A percentile compares a stretch with the other conserved stretches of the same genome.
These are phyloP conservation scores for Galaxea fascicularis DNA, from an alignment of 92 coral and sea anemone species.

Conservation along the genomic window DNA sequence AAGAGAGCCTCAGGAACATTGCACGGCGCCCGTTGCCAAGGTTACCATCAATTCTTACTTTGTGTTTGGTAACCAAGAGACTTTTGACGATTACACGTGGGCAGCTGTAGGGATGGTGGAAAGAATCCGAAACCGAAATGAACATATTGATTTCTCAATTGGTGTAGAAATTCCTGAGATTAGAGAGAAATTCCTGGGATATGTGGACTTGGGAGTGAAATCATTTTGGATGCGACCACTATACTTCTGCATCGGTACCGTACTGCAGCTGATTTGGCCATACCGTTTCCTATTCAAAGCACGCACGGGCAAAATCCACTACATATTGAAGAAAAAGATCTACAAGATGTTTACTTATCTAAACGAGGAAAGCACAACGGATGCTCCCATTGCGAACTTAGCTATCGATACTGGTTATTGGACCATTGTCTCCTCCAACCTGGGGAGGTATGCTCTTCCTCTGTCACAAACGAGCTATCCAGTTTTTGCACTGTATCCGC, in stretches of 20 bases:
- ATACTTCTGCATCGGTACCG: slow-evolving; percentile 70
- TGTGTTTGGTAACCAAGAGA: slow-evolving; percentile 58
- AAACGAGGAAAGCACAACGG: too few relatives aligned
- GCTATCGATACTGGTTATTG: too few relatives aligned
- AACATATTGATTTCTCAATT: slow-evolving; percentile 36
- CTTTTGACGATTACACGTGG: slow-evolving; percentile 21
- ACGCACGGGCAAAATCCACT: slow-evolving; percentile 55
- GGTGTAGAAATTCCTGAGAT: slow-evolving; percentile 57
- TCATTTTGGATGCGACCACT: slow-evolving; percentile 68
- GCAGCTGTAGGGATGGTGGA: slow-evolving; percentile 32
- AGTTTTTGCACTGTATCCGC: too few relatives aligned
- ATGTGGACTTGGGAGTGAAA: slow-evolving; percentile 28
- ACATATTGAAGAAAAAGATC: slow-evolving; percentile 49
- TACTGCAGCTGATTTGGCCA: slow-evolving; percentile 66
- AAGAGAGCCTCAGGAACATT: slow-evolving; percentile 2
- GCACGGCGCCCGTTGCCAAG: slow-evolving; percentile 54
- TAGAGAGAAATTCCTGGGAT: slow-evolving; percentile 62
- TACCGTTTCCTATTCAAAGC: slow-evolving; percentile 82
- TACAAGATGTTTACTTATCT: slow-evolving; percentile 56
- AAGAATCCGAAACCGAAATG: slow-evolving; percentile 59
- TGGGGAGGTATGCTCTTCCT: too few relatives aligned
- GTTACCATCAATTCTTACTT: slow-evolving; percentile 40
- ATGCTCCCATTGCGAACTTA: too few relatives aligned
- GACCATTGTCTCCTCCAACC: too few relatives aligned
- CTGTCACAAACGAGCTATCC: too few relatives aligned